Conservation (phyloP, 2,888 invertebrate genomes). For the Drosophila siamana region DNA sequence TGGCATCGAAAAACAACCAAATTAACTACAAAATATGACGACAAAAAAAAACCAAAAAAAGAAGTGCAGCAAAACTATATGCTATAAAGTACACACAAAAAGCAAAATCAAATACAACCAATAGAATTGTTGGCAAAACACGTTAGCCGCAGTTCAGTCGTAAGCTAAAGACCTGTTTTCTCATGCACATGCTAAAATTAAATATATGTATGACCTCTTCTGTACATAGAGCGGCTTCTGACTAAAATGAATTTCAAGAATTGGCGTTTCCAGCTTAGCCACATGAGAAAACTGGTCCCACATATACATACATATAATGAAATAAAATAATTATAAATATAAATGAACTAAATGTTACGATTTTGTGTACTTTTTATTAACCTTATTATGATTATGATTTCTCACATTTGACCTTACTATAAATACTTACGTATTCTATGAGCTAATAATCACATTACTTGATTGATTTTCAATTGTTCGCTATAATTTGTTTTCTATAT, state of each 20-base stretch:
- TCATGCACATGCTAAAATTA: slow-evolving; percentile 5
- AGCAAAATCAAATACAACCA: slow-evolving; percentile 14
- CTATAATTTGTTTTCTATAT: slow-evolving; percentile 29
- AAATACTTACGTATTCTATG: slow-evolving; percentile 25
- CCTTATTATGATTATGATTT: slow-evolving; percentile 15
- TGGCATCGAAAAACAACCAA: slow-evolving; percentile 38
- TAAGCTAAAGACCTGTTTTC: slow-evolving; percentile 7
- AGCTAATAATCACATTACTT: slow-evolving; percentile 18
- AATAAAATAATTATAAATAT: slow-evolving; percentile 14
- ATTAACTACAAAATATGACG: background rate
- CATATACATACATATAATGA: slow-evolving; percentile 8
- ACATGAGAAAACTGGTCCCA: slow-evolving; percentile 11
- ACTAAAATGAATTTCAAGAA: background rate
- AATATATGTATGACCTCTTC: background rate
- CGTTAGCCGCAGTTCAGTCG: background rate
- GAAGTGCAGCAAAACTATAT: slow-evolving; percentile 13
- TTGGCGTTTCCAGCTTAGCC: background rate
- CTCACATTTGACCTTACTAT: slow-evolving; percentile 16
- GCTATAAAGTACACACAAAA: slow-evolving; percentile 27
- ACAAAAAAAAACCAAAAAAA: background rate
- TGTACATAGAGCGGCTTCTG: slow-evolving; percentile 13
- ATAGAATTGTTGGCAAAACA: background rate
- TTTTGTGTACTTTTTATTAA: slow-evolving; percentile 20
- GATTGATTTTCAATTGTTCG: slow-evolving; percentile 16
- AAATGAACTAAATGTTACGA: slow-evolving; percentile 34